A percentile compares a stretch with the other conserved stretches of the same genome.
Conservation (phyloP, 2,888 invertebrate species). For the Tetropium fuscum region DNA sequence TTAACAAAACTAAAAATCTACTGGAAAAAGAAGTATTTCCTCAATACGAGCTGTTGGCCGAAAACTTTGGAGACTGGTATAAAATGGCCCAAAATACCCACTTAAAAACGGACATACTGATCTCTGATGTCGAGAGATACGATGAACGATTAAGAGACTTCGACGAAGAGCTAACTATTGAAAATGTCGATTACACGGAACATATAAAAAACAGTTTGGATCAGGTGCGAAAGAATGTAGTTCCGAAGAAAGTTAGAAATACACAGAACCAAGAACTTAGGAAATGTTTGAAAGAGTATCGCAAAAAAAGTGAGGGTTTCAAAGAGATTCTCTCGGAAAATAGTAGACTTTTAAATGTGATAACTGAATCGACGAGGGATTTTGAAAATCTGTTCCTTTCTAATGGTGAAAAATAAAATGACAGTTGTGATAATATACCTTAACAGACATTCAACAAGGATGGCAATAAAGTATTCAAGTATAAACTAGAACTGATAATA, state of each 20-base stretch:
- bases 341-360: slow-evolving; percentile 59
- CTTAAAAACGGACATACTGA: slow-evolving; percentile 84
- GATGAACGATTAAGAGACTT: slow-evolving; percentile 55
- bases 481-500: no score
- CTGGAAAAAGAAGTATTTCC: slow-evolving; percentile 79
- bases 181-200: slow-evolving; percentile 58
- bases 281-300: slow-evolving; percentile 52
- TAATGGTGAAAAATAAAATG: not conserved
- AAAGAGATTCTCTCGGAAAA: slow-evolving; percentile 64
- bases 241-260: slow-evolving; percentile 51
- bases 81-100: slow-evolving; percentile 90
- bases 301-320: slow-evolving; percentile 61
- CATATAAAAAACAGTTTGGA: slow-evolving; percentile 53
- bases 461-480: no score
- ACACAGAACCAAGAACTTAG: slow-evolving; percentile 56
- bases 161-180: slow-evolving; percentile 52
- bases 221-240: slow-evolving; percentile 45
- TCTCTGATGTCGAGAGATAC: slow-evolving; percentile 75
- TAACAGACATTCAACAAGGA: no score
- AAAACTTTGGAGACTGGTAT: slow-evolving; percentile 87
- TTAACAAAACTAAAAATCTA: slow-evolving; percentile 63
- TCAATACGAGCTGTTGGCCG: slow-evolving; percentile 80
- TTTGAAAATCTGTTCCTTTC: slow-evolving; percentile 16
- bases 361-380: slow-evolving; percentile 42
- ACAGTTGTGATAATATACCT: no score